Base-by-base conservation (phyloP, 2,797 vertebrate species). In the Girardinus metallicus region DNA sequence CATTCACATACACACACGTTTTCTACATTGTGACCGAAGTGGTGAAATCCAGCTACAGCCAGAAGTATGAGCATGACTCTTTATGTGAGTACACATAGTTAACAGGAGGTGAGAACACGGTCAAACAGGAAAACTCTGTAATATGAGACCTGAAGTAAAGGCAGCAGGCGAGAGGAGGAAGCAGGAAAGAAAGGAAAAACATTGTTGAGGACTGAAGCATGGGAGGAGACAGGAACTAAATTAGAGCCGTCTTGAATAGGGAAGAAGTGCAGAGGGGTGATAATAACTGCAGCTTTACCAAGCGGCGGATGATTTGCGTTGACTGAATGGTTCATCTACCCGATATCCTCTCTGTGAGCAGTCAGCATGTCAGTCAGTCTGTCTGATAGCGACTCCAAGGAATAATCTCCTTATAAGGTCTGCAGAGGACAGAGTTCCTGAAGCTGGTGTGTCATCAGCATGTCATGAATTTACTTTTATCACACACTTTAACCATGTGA, bases 361-460 rank as follows among this genome's bases (percentile, higher is more conserved):
- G 62, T 74, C 4, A 1, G 36, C 39, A 34, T 44, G 80, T 85
- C 77, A 81, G 68, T 75, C 49, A 74, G 80, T 83, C 90, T 81
- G 80, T 83, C 76, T 79, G 80, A 86, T 73, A 83, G 66, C 49
- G 74, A 85, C 74, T 80, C 73, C 86, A 75, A 77, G 57, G 60
- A 60, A 72, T 70, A 10, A 70, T 92, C 81, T 78, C 93, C 92
- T 90, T 94, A 93, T 93, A 94, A 89, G 94, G 93, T 74, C 81
- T 80, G 83, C 62, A 34, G 23, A 71, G 80, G 68, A 47, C 47
- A 12, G 75, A 77, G 73, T 83, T 75, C 15, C 74, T 87, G 83
- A 80, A 77, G 83, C 82, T 80, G 46, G 21, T 85, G 87, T 91
- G 86, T 92, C 91, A 91, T 78, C 81, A 76, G 49, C 55, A 74